Base-by-base conservation (phyloP, 2,113 vertebrate genomes). In the Phyllostomus discolor region DNA sequence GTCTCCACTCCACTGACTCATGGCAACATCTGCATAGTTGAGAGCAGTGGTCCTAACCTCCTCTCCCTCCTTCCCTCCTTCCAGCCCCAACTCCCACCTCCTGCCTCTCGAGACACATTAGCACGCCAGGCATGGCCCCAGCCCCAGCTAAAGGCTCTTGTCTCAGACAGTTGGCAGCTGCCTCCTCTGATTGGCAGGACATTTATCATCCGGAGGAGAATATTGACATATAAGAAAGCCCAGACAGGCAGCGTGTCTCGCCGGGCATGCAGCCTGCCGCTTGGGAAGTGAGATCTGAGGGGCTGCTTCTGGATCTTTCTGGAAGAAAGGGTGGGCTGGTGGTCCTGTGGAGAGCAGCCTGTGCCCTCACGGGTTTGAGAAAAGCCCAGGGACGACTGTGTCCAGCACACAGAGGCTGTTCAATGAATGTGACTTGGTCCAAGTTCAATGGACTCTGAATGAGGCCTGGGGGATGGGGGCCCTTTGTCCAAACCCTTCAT, bases 191-290 rank as follows among this genome's bases (percentile, higher is more conserved):
- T 98, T 98, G 98, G 98, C 98, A 98, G 97, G 98, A 98, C 97
- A 98, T 99, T 98, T 98, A 98, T 99, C 98, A 98, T 98, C 98
- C 98, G 97, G 98, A 98, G 98, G 98, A 98, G 98, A 98, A 98
- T 98, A 99, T 98, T 98, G 98, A 98, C 11, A 73, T 97, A 96
- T 98, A 96, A 97, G 87, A 98, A 98, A 97, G 97, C 95, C 97
- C 67, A 70, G 97, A 96, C 89, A 96, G 95, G 93, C 97, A 52
- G 35, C 0, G 0, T 82, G 80, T 91, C 90, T 95, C 1, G 0
- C 62, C 2, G 15, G 70, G 46, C n/a, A 5, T 75, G 62, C 26
- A 91, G 91, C 48, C 81, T 46, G 50, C 62, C 9, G 35, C 28
- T 54, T 78, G 35, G n/a, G 48, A 88, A 93, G 79, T 83, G 64